Evolutionary conservation across 2,113 vertebrate species (phyloP).

Genomic region (Pogonocichla stellata): DNA sequence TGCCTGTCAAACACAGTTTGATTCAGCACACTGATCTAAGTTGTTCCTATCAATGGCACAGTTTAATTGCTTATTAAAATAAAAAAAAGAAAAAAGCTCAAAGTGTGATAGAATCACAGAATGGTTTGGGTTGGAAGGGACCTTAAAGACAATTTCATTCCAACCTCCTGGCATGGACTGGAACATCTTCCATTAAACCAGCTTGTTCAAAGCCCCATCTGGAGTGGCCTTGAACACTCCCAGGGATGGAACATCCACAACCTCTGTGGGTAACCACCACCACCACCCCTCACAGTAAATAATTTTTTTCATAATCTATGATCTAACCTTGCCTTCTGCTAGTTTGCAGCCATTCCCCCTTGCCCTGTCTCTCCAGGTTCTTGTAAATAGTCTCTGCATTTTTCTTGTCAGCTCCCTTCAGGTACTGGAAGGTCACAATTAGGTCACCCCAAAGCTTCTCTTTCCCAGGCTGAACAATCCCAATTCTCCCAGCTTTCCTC

Average conservation of each 20-base stretch:
- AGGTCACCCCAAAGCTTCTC: background rate
- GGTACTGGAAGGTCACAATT: background rate
- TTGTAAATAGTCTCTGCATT: background rate
- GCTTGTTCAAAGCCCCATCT: background rate
- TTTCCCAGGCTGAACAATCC: background rate
- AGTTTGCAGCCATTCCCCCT: background rate
- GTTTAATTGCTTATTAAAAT: background rate
- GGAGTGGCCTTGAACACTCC: background rate
- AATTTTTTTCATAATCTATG: background rate
- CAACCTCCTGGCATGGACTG: background rate
- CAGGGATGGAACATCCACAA: background rate
- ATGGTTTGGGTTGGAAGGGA: background rate
- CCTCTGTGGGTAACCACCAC: background rate
- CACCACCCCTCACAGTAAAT: background rate
- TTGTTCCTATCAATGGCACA: background rate
- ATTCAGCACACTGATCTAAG: background rate
- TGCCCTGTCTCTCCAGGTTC: background rate
- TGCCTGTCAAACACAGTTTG: background rate
- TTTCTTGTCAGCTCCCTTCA: background rate
- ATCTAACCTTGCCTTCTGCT: background rate
- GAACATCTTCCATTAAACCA: background rate
- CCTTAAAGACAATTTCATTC: background rate
- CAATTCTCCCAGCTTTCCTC: background rate
- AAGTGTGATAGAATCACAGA: background rate
- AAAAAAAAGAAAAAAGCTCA: fast-evolving